phyloP scores from a whole-genome alignment of 2,113 vertebrate genomes.

The Odocoileus hemionus region DNA sequence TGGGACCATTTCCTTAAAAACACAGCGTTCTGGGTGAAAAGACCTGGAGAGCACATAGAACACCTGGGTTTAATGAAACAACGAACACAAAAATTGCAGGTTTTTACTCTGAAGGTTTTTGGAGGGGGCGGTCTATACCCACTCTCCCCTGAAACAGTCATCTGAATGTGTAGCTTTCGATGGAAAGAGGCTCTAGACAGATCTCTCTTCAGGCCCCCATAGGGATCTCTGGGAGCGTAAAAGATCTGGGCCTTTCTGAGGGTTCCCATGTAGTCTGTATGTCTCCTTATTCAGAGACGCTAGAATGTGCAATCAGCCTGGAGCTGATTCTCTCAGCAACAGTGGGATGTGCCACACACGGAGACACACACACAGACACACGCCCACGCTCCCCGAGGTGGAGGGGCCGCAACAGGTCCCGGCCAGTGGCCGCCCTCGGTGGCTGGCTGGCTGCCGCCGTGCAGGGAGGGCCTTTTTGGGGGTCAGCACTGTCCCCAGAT shows the following conservation, averaged over 20 bases:
- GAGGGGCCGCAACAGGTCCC: constrained; percentile 3
- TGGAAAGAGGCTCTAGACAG: not conserved
- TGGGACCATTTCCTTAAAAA: not conserved
- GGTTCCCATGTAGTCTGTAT: not conserved
- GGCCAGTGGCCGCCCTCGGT: not conserved
- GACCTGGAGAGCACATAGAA: not conserved
- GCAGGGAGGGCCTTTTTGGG: not conserved
- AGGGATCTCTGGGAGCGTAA: not conserved
- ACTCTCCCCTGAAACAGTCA: not conserved
- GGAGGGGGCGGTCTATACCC: not conserved
- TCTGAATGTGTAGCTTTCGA: not conserved
- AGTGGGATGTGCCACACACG: not conserved
- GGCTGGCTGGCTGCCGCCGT: not conserved
- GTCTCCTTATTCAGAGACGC: not conserved
- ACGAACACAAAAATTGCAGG: not conserved
- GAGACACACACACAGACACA: not conserved
- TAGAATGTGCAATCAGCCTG: not conserved
- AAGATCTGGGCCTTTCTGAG: not conserved
- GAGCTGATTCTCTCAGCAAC: not conserved
- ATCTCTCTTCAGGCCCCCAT: not conserved
- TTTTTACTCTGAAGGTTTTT: not conserved
- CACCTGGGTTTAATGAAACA: not conserved
- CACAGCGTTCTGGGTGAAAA: not conserved
- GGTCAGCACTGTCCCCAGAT: not conserved
- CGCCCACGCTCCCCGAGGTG: fast-evolving